Percentiles rank a stretch among this genome's conserved stretches.
phyloP scores from a whole-genome alignment of 1,140 invertebrate genomes.

The Druon quercuslanigerum region DNA sequence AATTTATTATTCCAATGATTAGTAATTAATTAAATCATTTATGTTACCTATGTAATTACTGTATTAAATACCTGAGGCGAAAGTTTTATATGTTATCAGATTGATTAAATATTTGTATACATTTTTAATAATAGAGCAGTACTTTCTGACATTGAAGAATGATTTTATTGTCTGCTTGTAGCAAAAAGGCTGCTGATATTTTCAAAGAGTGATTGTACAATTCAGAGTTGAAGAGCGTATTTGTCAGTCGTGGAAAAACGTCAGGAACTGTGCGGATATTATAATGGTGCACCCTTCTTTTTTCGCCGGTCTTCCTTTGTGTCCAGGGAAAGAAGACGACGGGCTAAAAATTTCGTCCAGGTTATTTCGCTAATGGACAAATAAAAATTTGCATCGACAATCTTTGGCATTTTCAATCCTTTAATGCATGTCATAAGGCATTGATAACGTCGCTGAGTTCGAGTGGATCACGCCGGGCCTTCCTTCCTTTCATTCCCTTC shows the following conservation, averaged over 20 bases:
- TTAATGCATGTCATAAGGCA: conserved; percentile 69
- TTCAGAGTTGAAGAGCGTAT: neutral
- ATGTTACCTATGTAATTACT: too few species aligned
- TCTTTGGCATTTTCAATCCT: conserved; percentile 67
- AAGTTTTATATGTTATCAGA: too few species aligned
- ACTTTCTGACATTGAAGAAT: too few species aligned
- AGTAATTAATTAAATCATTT: too few species aligned
- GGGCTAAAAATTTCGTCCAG: conserved; percentile 55
- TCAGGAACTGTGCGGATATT: conserved; percentile 44
- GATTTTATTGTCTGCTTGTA: too few species aligned
- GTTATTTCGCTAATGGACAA: conserved; percentile 67
- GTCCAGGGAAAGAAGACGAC: neutral
- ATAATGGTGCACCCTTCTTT: conserved; percentile 41
- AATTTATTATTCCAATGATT: too few species aligned
- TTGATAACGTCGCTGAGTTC: conserved; percentile 59
- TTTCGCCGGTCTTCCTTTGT: conserved; percentile 35
- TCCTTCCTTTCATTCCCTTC: conserved; percentile 47
- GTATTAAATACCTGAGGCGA: too few species aligned
- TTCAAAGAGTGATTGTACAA: conserved; percentile 17
- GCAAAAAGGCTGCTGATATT: conserved; percentile 21
- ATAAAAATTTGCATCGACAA: conserved; percentile 65
- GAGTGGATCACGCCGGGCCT: conserved; percentile 36
- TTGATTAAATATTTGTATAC: too few species aligned
- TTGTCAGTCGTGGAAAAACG: neutral
- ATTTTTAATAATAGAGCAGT: too few species aligned